These are phyloP conservation scores for Magallana nippona DNA, from an alignment of 2,888 invertebrate species.

Conservation along the genomic window DNA sequence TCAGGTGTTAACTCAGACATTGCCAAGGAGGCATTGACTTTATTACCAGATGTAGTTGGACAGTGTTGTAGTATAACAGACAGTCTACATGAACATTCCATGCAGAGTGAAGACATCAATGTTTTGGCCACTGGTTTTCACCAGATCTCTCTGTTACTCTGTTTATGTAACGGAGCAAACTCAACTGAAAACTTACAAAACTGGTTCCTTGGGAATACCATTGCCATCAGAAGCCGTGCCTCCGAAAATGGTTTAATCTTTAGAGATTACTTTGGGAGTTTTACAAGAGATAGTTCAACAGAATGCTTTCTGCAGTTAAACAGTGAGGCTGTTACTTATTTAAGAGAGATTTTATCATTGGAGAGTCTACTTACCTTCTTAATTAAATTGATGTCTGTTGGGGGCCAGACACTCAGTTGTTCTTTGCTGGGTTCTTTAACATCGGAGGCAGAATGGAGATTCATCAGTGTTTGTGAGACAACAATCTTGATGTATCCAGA, in stretches of 20 bases:
- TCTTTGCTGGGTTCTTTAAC: conserved; percentile 14
- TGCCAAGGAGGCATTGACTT: neutral
- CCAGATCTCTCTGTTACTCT: conserved; percentile 9
- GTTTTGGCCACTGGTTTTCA: neutral
- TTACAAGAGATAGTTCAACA: neutral
- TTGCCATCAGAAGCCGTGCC: neutral
- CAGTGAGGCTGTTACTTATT: neutral
- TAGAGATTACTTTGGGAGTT: neutral
- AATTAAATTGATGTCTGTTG: conserved; percentile 1
- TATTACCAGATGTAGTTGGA: neutral
- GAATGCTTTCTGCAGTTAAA: neutral
- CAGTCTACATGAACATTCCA: neutral
- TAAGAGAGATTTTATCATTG: neutral
- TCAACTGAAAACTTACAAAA: neutral
- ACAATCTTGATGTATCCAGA: neutral
- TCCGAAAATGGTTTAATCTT: neutral
- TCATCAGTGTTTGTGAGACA: neutral
- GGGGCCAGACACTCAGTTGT: neutral
- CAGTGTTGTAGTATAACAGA: neutral
- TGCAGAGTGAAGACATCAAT: neutral
- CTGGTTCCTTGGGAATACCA: conserved; percentile 10
- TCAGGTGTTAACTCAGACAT: neutral
- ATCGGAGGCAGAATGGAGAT: neutral
- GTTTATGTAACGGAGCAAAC: neutral
- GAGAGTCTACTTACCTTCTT: neutral